These are phyloP conservation scores for Geophilus truncorum DNA, from an alignment of 2,888 invertebrate genomes.

Conservation along the genomic window DNA sequence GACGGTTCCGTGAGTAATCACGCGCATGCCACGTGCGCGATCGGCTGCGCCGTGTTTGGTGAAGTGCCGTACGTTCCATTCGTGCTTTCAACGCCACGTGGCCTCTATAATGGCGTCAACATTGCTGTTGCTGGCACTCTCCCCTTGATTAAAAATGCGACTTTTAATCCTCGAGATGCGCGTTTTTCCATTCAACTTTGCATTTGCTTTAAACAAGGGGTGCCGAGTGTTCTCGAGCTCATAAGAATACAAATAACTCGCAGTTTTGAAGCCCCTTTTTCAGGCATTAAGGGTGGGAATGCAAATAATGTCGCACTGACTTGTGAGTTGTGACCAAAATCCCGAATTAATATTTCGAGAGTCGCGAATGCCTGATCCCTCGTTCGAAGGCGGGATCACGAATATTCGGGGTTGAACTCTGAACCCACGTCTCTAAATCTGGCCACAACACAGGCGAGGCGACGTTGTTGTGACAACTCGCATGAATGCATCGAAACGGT, in stretches of 20 bases:
- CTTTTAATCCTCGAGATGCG: constrained; percentile 1
- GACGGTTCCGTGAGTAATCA: neutral
- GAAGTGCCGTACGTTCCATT: neutral
- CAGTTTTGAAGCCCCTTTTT: neutral
- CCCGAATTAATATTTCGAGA: neutral
- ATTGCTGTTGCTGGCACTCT: neutral
- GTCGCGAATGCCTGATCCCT: neutral
- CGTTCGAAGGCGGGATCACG: neutral
- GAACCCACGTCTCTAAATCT: neutral
- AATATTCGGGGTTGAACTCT: neutral
- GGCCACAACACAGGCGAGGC: neutral
- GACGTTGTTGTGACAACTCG: neutral
- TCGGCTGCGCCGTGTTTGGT: neutral
- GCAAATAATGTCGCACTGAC: neutral
- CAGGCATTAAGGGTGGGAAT: neutral
- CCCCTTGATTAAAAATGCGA: neutral
- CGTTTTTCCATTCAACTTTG: neutral
- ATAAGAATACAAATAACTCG: neutral
- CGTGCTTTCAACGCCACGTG: constrained; percentile 4
- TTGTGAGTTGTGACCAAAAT: neutral
- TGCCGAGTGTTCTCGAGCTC: neutral
- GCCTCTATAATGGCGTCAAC: neutral
- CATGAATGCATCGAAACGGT: neutral
- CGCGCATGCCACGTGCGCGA: neutral
- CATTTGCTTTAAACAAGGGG: constrained; percentile 2